Evolutionary conservation across 2,113 vertebrate genomes (phyloP), one percentile per base, ranked within the genome.

Genomic region (Ifrita kowaldi): DNA sequence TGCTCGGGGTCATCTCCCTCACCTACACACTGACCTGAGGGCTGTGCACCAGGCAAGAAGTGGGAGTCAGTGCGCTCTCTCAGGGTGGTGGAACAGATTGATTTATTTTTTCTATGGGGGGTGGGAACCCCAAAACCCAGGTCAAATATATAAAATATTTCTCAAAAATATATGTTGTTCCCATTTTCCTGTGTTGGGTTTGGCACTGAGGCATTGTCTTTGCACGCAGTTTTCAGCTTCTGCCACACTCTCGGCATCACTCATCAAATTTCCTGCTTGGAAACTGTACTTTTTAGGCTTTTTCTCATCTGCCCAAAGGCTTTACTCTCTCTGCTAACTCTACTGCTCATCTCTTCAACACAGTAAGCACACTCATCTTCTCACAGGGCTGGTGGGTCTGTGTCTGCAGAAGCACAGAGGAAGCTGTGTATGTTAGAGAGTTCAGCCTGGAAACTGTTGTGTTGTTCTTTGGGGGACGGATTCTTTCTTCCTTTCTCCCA

Each of bases 71-170:
- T 9, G 37, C 12, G 13, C 9, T 41, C 3, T 62, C n/a, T 65
- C 13, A 18, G n/a, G 26, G 21, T 0, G 2, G 18, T 1, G 8
- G 50, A 65, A 28, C 1, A 33, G 30, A 22, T 14, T 42, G 18
- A 24, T 68, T 64, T 18, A 4, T 16, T 71, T 35, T 42, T 35
- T 10, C 27, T 50, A 33, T 44, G 4, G 0, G 2, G 17, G 1
- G 15, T n/a, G 2, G 6, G 1, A 8, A 19, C 9, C 17, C 16
- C 10, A 13, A 23, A 67, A 11, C 6, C 11, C 11, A 42, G n/a
- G 46, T 57, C 42, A 95, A 87, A 87, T 74, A 70, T 23, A n/a
- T 33, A 71, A 91, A 87, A 16, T 5, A 42, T 70, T 63, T 59
- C 42, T 59, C 42, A 53, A 64, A 87, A 53, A 21, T 49, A 9